Evolutionary conservation across 2,888 invertebrate species (phyloP), one percentile per base, ranked within the genome.

Genomic region (Ctena decussata): DNA sequence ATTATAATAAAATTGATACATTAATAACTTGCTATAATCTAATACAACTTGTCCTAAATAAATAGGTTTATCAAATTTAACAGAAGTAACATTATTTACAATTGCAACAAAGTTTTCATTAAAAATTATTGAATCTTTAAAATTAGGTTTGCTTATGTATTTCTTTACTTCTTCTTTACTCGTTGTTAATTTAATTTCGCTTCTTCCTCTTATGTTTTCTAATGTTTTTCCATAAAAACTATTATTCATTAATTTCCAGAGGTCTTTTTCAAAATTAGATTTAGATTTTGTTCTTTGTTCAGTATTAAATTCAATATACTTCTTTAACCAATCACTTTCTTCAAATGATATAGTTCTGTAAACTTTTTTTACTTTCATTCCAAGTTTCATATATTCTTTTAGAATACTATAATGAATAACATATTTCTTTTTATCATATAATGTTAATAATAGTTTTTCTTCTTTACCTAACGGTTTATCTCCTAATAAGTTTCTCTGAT

Each of bases 131-230:
- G 11, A 96, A 90, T 90, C 94, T 92, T 46, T 92, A 87, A 75
- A 93, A 87, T 74, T 95, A 95, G 57, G 93, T 89, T 79, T 80
- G 39, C 18, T 75, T 44, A 70, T 30, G 35, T 18, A 95, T 94
- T 92, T 96, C 95, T 90, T 95, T 95, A 93, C 95, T 95, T 92
- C 95, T 96, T 92, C 95, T 96, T 27, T 92, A 91, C 84, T 89
- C 6, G 12, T 60, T 35, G 27, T 30, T 76, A 76, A 24, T 60
- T 57, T 37, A 32, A 76, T 60, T 60, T 57, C 37, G 53, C 60
- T 32, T 60, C 76, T 76, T n/a, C 37, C 37, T 37, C 37, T 37
- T 60, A 76, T 57, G 60, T 76, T 76, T 76, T 76, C 57, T 37
- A 76, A 37, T 24, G 65, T 69, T 24, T 75, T 74, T 35, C 78